Evolutionary conservation across 2,113 vertebrate genomes (phyloP).

Genomic region (Muntiacus reevesi): DNA sequence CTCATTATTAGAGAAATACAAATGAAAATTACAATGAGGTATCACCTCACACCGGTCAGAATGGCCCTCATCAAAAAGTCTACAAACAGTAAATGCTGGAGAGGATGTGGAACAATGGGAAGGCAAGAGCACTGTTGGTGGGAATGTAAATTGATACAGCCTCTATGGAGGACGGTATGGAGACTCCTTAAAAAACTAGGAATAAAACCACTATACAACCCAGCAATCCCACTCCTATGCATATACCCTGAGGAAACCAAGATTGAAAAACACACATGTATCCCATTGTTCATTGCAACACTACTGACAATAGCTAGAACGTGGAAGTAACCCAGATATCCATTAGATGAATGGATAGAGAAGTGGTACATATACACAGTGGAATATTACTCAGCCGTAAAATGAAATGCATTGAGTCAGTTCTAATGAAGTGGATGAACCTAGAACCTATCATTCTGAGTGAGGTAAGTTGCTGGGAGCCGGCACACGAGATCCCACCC

Average conservation of each 20-base stretch:
- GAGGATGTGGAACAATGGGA: neutral
- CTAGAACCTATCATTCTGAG: neutral
- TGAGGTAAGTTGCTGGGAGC: neutral
- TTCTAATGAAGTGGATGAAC: neutral
- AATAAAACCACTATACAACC: neutral
- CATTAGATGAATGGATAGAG: neutral
- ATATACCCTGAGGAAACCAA: neutral
- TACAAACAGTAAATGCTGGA: neutral
- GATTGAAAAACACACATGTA: neutral
- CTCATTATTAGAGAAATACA: neutral
- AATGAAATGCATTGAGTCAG: neutral
- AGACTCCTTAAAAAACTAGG: neutral
- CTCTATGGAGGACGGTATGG: neutral
- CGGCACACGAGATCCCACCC: too few relatives aligned
- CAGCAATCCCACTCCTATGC: neutral
- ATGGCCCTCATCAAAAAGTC: neutral
- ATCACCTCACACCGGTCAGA: neutral
- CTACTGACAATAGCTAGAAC: neutral
- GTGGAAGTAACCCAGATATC: neutral
- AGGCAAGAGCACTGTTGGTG: neutral
- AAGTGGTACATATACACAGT: neutral
- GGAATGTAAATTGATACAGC: neutral
- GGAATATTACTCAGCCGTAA: neutral
- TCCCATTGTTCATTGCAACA: accelerated
- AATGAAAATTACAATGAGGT: too few relatives aligned